Evolutionary conservation across 2,888 invertebrate species (phyloP), one percentile per base, ranked within the genome.

Genomic region (Carcina quercana): DNA sequence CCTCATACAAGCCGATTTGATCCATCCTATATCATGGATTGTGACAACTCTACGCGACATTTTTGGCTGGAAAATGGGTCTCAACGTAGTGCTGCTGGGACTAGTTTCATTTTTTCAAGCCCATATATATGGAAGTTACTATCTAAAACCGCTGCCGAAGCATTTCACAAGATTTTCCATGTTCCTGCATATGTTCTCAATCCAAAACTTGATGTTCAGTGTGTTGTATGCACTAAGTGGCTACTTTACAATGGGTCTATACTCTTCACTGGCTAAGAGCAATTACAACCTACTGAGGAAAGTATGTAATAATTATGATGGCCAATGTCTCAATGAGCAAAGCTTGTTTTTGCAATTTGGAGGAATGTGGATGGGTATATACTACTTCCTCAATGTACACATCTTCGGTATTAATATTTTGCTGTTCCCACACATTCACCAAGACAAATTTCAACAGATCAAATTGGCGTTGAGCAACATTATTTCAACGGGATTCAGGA

Each of bases 91-190:
- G 14, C 86, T 91, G 1, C 84, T 93, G 11, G 76, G 86, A 7
- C 59, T 82, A 14, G 85, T 91, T 1, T 88, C 91, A 6, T 87
- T 90, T 38, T 80, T 90, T 4, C 91, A 92, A 70, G 90, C 92
- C n/a, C 76, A 91, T 22, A 82, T 91, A 19, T 88, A 90, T 53
- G 90, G 90, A 26, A 91, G 89, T 54, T 89, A 88, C 43, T 91
- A 91, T 47, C 80, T 91, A 13, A 73, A 85, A 12, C 86, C 86
- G 28, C 71, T 86, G 20, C 80, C 84, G 0, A 91, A 89, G 50
- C 86, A 87, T 40, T 84, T 87, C 21, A 91, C 89, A 8, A 86
- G 93, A 49, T 91, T 91, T 49, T 85, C 86, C 2, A 89, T 88
- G 72, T 75, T 92, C 30, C 54, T 88, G 17, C 86, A 86, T 20